A percentile compares a stretch with the other conserved stretches of the same genome.
Conservation (phyloP, 2,797 vertebrate species). For the Novumbra hubbsi region DNA sequence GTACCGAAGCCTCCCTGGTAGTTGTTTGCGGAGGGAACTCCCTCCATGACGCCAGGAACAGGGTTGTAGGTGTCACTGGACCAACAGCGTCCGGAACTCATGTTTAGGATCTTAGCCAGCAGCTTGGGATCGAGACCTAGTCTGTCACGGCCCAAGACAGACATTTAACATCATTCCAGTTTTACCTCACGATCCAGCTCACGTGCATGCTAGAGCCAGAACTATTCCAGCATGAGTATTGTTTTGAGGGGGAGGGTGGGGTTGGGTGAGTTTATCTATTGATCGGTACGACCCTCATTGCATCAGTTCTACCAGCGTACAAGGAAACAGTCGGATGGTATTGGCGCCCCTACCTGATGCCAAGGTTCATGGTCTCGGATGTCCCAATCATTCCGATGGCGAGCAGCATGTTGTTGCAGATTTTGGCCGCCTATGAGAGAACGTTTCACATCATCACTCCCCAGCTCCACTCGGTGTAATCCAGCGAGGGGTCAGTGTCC, state of each 20-base stretch:
- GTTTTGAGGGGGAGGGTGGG: too few species aligned
- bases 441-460: not conserved
- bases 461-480: not conserved
- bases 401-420: conserved; percentile 99
- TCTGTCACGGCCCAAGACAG: conserved; percentile 76
- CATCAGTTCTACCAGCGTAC: not conserved
- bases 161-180: not conserved
- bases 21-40: conserved; percentile 94
- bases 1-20: conserved; percentile 97
- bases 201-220: too few species aligned
- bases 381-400: conserved; percentile 98
- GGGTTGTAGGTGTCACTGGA: conserved; percentile 98
- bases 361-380: conserved; percentile 96
- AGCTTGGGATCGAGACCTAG: conserved; percentile 97
- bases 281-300: not conserved
- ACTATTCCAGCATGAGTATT: too few species aligned
- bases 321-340: not conserved
- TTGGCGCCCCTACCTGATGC: conserved; percentile 84
- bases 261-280: not conserved
- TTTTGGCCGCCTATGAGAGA: conserved; percentile 90
- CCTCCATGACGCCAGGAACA: conserved; percentile 99
- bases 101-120: conserved; percentile 94
- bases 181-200: not conserved
- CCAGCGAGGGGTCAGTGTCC: not conserved
- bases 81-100: conserved; percentile 98